A percentile compares a stretch with the other conserved stretches of the same genome.
These are phyloP conservation scores for Vespertilio murinus DNA, from an alignment of 2,797 vertebrate species.

Conservation along the genomic window DNA sequence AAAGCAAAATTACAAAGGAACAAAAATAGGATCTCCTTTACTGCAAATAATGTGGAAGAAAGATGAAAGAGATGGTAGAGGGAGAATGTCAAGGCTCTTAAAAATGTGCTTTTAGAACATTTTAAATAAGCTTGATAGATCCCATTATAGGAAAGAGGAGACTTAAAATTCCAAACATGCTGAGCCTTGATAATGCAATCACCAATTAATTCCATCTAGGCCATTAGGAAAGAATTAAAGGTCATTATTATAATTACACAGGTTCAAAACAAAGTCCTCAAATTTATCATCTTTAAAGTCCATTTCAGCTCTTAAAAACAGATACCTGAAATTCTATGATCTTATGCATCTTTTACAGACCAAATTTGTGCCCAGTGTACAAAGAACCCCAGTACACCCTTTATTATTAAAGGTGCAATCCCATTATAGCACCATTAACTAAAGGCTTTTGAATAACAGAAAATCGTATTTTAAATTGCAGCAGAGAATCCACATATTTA, in stretches of 20 bases:
- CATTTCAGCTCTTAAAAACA: constrained; percentile 44
- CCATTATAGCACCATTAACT: not conserved
- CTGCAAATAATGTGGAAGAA: constrained; percentile 17
- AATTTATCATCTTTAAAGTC: constrained; percentile 56
- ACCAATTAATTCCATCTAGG: constrained; percentile 73
- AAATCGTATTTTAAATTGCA: not conserved
- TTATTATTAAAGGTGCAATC: not conserved
- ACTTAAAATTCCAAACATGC: constrained; percentile 72
- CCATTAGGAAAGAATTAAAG: constrained; percentile 75
- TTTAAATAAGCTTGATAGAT: constrained; percentile 60
- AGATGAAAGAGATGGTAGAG: constrained; percentile 60
- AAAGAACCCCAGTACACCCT: not conserved
- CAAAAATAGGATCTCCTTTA: constrained; percentile 49
- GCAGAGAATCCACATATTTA: not conserved
- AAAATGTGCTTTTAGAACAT: constrained; percentile 57
- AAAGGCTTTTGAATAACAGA: not conserved
- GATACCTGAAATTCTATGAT: constrained; percentile 19
- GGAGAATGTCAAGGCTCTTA: constrained; percentile 29
- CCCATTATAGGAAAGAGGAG: constrained; percentile 55
- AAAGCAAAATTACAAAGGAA: constrained; percentile 38
- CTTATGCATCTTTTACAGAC: constrained; percentile 16
- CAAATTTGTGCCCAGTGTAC: not conserved
- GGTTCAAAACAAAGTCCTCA: constrained; percentile 72
- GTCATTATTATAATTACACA: constrained; percentile 73
- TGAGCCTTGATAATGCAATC: constrained; percentile 66